These are phyloP conservation scores for Gulo gulo DNA, from an alignment of 2,113 vertebrate genomes.

Conservation along the genomic window DNA sequence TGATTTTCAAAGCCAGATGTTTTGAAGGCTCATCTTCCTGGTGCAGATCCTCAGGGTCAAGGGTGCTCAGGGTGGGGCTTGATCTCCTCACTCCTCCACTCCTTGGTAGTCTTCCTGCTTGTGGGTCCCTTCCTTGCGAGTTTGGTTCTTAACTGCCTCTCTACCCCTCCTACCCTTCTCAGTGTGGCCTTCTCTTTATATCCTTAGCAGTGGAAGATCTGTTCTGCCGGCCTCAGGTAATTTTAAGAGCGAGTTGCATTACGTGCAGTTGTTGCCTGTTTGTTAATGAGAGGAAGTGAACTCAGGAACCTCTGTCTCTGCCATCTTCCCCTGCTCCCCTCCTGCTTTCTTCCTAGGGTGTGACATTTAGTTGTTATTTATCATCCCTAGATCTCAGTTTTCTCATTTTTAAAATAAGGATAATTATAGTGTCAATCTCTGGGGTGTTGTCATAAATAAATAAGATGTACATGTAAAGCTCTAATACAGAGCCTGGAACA, in stretches of 20 bases:
- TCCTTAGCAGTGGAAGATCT: not conserved
- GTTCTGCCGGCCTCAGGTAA: not conserved
- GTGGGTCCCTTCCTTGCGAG: not conserved
- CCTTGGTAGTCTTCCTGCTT: not conserved
- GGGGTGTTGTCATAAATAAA: not conserved
- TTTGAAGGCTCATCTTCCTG: not conserved
- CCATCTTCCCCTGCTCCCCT: not conserved
- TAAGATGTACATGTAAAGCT: not conserved
- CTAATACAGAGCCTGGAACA: not conserved
- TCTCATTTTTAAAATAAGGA: slow-evolving; percentile 9
- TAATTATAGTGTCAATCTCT: not conserved
- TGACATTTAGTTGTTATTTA: not conserved
- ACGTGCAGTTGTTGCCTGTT: not conserved
- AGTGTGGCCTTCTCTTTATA: not conserved
- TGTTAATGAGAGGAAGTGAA: not conserved
- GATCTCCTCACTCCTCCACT: not conserved
- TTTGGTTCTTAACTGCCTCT: not conserved
- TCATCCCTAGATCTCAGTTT: not conserved
- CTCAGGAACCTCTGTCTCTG: not conserved
- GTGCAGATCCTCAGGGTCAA: not conserved
- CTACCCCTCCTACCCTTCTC: not conserved
- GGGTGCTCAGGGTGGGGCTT: not conserved
- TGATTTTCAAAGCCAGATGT: not conserved
- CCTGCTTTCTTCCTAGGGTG: not conserved
- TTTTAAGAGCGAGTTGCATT: not conserved